Percentiles rank a stretch among this genome's conserved stretches.
phyloP scores from a whole-genome alignment of 2,113 vertebrate genomes.

The Tretioscincus oriximinensis region DNA sequence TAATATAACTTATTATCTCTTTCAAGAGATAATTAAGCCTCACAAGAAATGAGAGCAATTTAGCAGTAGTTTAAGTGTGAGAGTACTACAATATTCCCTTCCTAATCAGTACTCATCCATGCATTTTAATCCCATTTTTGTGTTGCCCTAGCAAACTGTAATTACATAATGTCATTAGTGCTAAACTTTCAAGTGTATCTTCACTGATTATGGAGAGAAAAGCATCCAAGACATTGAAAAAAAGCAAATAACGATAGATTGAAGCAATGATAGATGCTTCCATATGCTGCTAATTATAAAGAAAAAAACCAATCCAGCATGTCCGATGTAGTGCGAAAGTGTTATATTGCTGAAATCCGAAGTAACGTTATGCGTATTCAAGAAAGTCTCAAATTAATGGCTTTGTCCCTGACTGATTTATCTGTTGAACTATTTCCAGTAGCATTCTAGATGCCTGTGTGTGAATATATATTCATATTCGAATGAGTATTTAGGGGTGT shows the following conservation, averaged over 20 bases:
- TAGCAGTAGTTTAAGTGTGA: slow-evolving; percentile 16
- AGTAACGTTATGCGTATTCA: background rate
- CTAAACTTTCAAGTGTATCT: slow-evolving; percentile 28
- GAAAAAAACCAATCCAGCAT: background rate
- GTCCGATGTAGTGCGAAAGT: background rate
- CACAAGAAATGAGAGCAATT: slow-evolving; percentile 33
- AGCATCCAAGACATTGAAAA: slow-evolving; percentile 6
- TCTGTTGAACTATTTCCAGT: background rate
- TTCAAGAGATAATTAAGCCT: slow-evolving; percentile 28
- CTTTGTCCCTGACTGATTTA: background rate
- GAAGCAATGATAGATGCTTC: background rate
- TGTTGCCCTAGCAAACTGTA: slow-evolving; percentile 25
- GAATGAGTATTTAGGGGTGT: no score
- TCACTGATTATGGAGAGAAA: slow-evolving; percentile 13
- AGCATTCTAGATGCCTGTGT: no score
- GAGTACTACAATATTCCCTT: slow-evolving; percentile 22
- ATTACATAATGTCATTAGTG: slow-evolving; percentile 33
- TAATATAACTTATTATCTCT: slow-evolving; percentile 36
- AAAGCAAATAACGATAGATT: slow-evolving; percentile 5
- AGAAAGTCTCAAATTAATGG: background rate
- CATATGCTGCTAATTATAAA: background rate
- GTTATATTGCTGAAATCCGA: background rate
- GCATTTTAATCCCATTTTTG: slow-evolving; percentile 34
- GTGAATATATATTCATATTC: no score
- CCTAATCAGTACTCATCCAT: slow-evolving; percentile 15